Percentiles rank a stretch among this genome's conserved stretches.
Evolutionary conservation across 2,797 vertebrate genomes (phyloP).

Genomic region (Rhinichthys osculus): DNA sequence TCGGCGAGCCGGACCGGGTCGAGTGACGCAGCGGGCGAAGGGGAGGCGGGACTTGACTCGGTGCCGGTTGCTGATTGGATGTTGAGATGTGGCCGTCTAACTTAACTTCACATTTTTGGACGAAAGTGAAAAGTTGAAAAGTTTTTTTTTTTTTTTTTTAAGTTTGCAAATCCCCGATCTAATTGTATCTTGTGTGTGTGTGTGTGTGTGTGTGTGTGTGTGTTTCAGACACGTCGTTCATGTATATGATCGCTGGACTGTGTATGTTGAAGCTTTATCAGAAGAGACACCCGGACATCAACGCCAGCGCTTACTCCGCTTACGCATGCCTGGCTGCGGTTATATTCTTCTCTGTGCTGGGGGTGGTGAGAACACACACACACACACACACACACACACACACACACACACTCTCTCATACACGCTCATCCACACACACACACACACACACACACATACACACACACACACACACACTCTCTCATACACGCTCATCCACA

Average conservation of each 20-base stretch:
- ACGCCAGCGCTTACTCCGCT: slow-evolving; percentile 95
- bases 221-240: slow-evolving; percentile 93
- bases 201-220: background rate
- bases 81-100: too few relatives aligned
- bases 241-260: slow-evolving; percentile 98
- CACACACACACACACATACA: too few relatives aligned
- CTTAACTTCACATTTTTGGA: background rate
- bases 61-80: background rate
- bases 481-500: too few relatives aligned
- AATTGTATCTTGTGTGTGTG: background rate
- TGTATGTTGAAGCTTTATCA: slow-evolving; percentile 98
- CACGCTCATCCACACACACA: too few relatives aligned
- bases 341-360: slow-evolving; percentile 97
- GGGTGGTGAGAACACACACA: slow-evolving; percentile 83
- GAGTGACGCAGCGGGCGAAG: too few relatives aligned
- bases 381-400: background rate
- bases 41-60: too few relatives aligned
- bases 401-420: background rate
- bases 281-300: slow-evolving; percentile 97
- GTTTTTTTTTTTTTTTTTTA: too few relatives aligned
- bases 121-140: background rate
- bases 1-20: too few relatives aligned
- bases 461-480: too few relatives aligned
- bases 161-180: background rate
- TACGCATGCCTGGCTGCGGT: slow-evolving; percentile 93